Conservation (phyloP, 1,140 invertebrate species). For the Bombus picipes region DNA sequence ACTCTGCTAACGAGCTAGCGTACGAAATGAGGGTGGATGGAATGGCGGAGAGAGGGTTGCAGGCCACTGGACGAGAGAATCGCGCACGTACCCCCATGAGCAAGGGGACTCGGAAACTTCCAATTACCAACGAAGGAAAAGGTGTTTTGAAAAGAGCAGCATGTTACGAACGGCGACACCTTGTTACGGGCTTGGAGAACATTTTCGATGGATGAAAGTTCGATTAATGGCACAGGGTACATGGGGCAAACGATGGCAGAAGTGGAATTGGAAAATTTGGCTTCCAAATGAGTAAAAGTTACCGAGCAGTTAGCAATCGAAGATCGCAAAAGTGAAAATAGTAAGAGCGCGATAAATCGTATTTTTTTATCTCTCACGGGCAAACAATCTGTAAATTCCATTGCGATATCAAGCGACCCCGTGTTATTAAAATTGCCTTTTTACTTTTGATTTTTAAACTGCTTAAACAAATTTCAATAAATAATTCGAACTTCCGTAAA, state of each 20-base stretch:
- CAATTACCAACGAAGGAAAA: conserved; percentile 52
- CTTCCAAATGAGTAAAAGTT: too few species aligned
- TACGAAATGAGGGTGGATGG: conserved; percentile 59
- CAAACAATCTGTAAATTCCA: too few species aligned
- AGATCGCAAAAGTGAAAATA: background rate
- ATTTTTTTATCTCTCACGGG: too few species aligned
- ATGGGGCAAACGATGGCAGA: too few species aligned
- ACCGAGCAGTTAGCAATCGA: background rate
- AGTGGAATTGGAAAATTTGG: background rate
- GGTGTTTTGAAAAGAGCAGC: conserved; percentile 39
- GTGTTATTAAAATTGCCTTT: too few species aligned
- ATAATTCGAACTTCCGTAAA: background rate
- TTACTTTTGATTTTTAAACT: too few species aligned
- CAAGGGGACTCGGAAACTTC: conserved; percentile 26
- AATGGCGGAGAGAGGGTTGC: background rate
- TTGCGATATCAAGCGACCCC: too few species aligned
- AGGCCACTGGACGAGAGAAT: conserved; percentile 37
- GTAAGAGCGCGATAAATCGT: too few species aligned
- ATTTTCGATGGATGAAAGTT: conserved; percentile 3
- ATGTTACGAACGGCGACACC: conserved; percentile 13
- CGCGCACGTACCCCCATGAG: conserved; percentile 21
- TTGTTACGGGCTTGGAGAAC: conserved; percentile 2
- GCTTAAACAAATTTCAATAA: background rate
- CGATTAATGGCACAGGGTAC: background rate
- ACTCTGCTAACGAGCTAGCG: conserved; percentile 75